Base-by-base conservation (phyloP, 2,113 vertebrate species). In the Tricholaema leucomelas region DNA sequence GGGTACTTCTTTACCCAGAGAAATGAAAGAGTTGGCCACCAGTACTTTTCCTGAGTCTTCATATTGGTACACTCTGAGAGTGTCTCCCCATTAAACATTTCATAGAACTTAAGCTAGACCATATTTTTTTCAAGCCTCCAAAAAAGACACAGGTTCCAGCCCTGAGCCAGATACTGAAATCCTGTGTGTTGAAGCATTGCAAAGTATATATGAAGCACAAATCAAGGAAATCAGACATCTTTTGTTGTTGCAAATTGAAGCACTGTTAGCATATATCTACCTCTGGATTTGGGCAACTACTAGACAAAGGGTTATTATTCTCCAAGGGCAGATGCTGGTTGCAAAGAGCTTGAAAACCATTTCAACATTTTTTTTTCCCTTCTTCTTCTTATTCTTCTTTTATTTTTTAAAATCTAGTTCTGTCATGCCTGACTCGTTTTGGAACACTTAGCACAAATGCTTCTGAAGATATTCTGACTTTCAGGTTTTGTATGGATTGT, bases 401-500 rank as follows among this genome's bases (percentile, higher is more conserved):
- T 40, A 10, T 40, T 40, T 40, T 40, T 40, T 40, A n/a, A n/a
- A n/a, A n/a, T 40, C 38, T 40, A 40, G 38, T 40, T 46, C 28
- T 87, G 36, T 87, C 52, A 86, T 77, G 14, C 7, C 36, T 72
- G 58, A 44, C 33, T 79, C 12, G 48, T 76, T 88, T 91, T 76
- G 33, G 63, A 85, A 73, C 2, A 38, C 27, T 54, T 76, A 81
- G 59, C 44, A 79, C 33, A 93, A 81, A 31, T 89, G 31, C 20
- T 89, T 82, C 67, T 70, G 75, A 87, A 94, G 85, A 72, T 92
- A 91, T 63, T 95, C 71, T 70, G 67, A 16, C 82, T 82, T 94
- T 91, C 87, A 70, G 44, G 35, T 81, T 93, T 82, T 73, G 44
- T 75, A 50, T 44, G 30, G 38, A 48, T 35, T 64, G 13, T 31